Evolutionary conservation across 2,888 invertebrate species (phyloP), one percentile per base, ranked within the genome.

Genomic region (Crossocerus cetratus): DNA sequence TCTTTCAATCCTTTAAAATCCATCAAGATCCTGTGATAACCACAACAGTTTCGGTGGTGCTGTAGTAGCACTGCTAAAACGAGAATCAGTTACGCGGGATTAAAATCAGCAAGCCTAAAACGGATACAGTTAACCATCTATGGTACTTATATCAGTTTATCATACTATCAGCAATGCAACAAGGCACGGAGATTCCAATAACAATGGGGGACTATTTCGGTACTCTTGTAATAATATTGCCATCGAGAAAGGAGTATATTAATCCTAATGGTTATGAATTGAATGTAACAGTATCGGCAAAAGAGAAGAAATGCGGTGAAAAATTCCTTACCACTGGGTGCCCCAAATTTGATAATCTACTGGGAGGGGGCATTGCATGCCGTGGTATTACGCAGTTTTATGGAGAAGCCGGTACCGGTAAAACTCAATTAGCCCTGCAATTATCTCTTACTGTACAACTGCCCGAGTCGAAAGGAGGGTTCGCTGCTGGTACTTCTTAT

Each of bases 371-470:
- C 42, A 91, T 96, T 69, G 91, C 93, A 57, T 90, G 91, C 79
- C 92, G 93, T 76, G 94, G 95, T 23, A 92, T 97, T 62, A 94
- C 94, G 67, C 96, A 97, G 92, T 91, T 97, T 81, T 94, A 93
- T 87, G 97, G 96, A n/a, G 94, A 94, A 89, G 95, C 95, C 91
- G 95, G 95, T 16, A 92, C 93, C 82, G 96, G 96, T 4, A 97
- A 97, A 91, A 96, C 96, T 0, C 97, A 97, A 88, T 86, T 96
- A 55, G 94, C 94, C 78, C 90, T 97, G 61, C 96, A 96, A 90
- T 88, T 95, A 32, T 92, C 94, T 44, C 90, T 95, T 20, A 92
- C 92, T 70, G 93, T 93, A 72, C 95, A 95, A 90, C 89, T 93
- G 74, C 92, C 93, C 2, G 56, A 63, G 55, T 80, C 85, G 80